These are phyloP conservation scores for Bombyx mori DNA, from an alignment of 1,140 invertebrate species.

Conservation along the genomic window DNA sequence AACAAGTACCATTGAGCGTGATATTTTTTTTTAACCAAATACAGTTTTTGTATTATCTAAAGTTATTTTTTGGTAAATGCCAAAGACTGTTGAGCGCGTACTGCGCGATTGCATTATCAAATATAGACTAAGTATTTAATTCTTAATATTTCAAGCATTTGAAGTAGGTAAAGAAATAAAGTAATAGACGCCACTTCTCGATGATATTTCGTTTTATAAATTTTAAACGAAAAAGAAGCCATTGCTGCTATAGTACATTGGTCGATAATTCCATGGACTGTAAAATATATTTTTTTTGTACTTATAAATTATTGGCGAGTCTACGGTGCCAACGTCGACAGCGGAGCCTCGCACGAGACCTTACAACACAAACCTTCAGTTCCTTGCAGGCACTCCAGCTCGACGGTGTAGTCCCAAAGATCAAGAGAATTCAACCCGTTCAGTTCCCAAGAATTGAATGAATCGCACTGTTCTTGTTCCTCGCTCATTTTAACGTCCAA, in stretches of 20 bases:
- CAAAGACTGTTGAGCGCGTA: not conserved
- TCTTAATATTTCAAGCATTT: not conserved
- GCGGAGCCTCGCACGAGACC: slow-evolving; percentile 39
- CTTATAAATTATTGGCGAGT: slow-evolving; percentile 23
- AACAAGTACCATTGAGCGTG: no score
- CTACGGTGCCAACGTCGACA: slow-evolving; percentile 10
- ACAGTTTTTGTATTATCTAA: no score
- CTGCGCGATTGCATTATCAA: not conserved
- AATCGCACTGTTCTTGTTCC: slow-evolving; percentile 55
- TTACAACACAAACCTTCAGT: slow-evolving; percentile 76
- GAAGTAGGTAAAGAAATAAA: not conserved
- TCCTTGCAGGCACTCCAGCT: slow-evolving; percentile 82
- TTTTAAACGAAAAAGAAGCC: not conserved
- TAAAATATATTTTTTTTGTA: slow-evolving; percentile 36
- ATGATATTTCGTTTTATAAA: not conserved
- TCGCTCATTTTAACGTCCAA: slow-evolving; percentile 45
- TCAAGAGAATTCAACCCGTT: slow-evolving; percentile 79
- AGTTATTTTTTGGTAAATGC: not conserved
- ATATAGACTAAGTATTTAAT: not conserved
- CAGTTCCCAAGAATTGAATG: slow-evolving; percentile 66
- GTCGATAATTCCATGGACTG: slow-evolving; percentile 25
- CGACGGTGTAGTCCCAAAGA: slow-evolving; percentile 86
- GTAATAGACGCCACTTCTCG: no score
- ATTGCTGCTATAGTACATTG: not conserved
- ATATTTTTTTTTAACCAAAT: no score